Evolutionary conservation across 2,113 vertebrate genomes (phyloP).

Genomic region (Apeltes quadracus): DNA sequence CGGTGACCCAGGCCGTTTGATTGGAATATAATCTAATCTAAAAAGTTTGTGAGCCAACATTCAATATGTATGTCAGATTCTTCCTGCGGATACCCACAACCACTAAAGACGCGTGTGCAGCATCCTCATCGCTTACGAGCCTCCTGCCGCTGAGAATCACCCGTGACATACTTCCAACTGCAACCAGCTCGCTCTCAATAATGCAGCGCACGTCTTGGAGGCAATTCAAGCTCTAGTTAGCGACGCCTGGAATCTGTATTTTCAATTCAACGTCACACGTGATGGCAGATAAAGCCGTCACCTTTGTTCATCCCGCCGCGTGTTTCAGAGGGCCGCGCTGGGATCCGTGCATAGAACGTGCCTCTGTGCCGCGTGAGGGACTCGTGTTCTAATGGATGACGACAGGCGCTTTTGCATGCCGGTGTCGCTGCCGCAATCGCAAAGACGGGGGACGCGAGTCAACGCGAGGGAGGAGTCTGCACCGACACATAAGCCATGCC

Average conservation of each 20-base stretch:
- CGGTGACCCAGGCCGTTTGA: conserved; percentile 8
- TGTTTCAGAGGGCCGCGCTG: neutral
- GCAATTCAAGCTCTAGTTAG: conserved; percentile 66
- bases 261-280: conserved; percentile 46
- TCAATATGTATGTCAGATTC: conserved; percentile 4
- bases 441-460: conserved; percentile 42
- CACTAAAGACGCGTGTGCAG: conserved; percentile 25
- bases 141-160: conserved; percentile 67
- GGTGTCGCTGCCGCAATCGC: conserved; percentile 28
- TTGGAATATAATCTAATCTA: neutral
- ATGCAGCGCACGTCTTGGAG: conserved; percentile 67
- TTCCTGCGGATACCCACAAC: conserved; percentile 31
- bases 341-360: conserved; percentile 13
- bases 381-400: conserved; percentile 49
- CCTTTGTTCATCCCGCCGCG: neutral
- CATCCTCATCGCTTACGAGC: conserved; percentile 32
- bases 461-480: conserved; percentile 26
- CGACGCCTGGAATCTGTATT: conserved; percentile 75
- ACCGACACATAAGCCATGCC: conserved; percentile 44
- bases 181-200: conserved; percentile 69
- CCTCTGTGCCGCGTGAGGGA: conserved; percentile 39
- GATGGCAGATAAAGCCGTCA: conserved; percentile 42
- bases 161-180: conserved; percentile 68
- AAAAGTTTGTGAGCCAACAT: conserved; percentile 12
- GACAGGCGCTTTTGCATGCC: conserved; percentile 65